Conservation (phyloP, 2,888 invertebrate species). For the Machimus rusticus region DNA sequence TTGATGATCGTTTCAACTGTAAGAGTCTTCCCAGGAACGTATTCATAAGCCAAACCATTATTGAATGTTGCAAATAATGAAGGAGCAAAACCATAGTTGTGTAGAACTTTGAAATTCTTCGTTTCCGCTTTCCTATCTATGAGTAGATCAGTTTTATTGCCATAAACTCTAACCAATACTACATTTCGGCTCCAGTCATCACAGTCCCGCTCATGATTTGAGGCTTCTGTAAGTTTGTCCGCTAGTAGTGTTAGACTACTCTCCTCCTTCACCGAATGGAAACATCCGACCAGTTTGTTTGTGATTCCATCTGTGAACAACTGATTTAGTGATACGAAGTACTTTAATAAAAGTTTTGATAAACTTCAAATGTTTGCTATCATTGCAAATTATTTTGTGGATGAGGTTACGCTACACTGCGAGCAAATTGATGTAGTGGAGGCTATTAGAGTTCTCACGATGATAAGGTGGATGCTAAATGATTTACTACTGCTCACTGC, state of each 20-base stretch:
- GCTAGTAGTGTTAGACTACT: constrained; percentile 48
- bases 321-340: constrained; percentile 64
- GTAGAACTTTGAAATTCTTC: constrained; percentile 69
- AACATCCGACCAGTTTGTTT: constrained; percentile 87
- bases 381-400: background rate
- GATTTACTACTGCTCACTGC: background rate
- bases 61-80: constrained; percentile 88
- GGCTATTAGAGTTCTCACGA: background rate
- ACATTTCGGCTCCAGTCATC: constrained; percentile 66
- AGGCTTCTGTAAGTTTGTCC: background rate
- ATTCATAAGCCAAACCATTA: constrained; percentile 94
- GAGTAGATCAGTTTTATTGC: constrained; percentile 89
- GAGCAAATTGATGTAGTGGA: background rate
- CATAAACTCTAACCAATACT: constrained; percentile 89
- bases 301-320: constrained; percentile 93
- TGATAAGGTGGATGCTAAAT: background rate
- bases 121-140: constrained; percentile 89
- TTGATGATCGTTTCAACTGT: constrained; percentile 70
- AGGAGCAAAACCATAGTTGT: constrained; percentile 82
- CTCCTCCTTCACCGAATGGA: constrained; percentile 53
- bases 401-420: background rate
- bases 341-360: constrained; percentile 33
- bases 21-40: constrained; percentile 82
- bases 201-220: constrained; percentile 43
- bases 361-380: background rate